Evolutionary conservation across 2,113 vertebrate genomes (phyloP).

Genomic region (Speoplatyrhinus poulsoni): DNA sequence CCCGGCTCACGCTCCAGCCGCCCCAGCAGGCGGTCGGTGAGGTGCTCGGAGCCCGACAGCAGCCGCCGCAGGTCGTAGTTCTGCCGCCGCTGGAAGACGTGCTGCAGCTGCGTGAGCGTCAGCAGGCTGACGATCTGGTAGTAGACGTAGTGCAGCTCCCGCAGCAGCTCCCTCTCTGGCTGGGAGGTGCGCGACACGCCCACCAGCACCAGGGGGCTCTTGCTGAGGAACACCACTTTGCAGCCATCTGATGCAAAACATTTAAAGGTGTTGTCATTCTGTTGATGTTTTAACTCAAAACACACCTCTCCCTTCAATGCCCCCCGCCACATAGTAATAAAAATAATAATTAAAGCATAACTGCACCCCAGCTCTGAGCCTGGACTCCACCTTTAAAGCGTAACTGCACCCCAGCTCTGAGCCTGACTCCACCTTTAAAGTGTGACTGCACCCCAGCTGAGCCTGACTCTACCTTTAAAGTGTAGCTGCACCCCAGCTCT

Average conservation of each 20-base stretch:
- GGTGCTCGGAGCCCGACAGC: constrained; percentile 91
- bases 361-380: no score
- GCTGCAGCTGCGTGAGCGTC: constrained; percentile 92
- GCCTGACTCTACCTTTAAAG: no score
- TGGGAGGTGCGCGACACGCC: constrained; percentile 87
- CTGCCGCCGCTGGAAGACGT: constrained; percentile 95
- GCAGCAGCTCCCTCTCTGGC: constrained; percentile 89
- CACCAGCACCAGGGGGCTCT: constrained; percentile 93
- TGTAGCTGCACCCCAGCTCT: no score
- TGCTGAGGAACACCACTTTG: constrained; percentile 93
- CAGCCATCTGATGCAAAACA: constrained; percentile 83
- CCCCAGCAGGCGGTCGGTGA: constrained; percentile 90
- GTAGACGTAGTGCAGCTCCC: constrained; percentile 96
- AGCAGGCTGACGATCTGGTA: constrained; percentile 97
- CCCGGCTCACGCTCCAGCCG: constrained; percentile 91
- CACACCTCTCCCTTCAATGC: no score
- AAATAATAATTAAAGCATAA: no score
- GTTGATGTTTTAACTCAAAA: no score
- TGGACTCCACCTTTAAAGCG: no score
- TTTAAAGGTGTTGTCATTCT: background rate
- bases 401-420: no score
- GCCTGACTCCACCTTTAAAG: no score
- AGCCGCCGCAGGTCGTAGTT: constrained; percentile 95
- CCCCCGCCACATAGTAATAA: no score
- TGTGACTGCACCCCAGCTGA: no score